These are phyloP conservation scores for Drosophila carrolli DNA, from an alignment of 1,140 invertebrate species.

Conservation along the genomic window DNA sequence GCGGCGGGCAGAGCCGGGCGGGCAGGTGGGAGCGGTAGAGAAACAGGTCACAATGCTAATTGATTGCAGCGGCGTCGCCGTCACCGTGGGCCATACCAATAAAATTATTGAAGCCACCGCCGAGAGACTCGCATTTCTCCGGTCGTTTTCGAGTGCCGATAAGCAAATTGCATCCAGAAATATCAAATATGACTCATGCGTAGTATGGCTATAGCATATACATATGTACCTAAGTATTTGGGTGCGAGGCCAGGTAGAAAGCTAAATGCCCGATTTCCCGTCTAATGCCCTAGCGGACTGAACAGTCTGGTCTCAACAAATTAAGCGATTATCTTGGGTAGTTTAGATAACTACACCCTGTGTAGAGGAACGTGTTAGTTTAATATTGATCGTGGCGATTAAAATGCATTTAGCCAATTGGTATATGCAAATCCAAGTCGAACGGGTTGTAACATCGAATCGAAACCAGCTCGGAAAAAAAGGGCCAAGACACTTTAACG, in stretches of 20 bases:
- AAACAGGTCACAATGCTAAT: slow-evolving; percentile 81
- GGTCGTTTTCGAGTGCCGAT: slow-evolving; percentile 61
- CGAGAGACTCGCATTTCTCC: slow-evolving; percentile 78
- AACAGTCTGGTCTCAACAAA: slow-evolving; percentile 44
- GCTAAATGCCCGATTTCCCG: background rate
- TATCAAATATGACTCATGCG: slow-evolving; percentile 34
- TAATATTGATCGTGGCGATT: slow-evolving; percentile 61
- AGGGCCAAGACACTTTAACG: slow-evolving; percentile 36
- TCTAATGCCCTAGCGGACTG: slow-evolving; percentile 46
- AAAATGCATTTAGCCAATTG: slow-evolving; percentile 69
- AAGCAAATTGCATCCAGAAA: slow-evolving; percentile 71
- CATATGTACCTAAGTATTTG: background rate
- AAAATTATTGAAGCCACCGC: slow-evolving; percentile 79
- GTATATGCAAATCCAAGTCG: slow-evolving; percentile 58
- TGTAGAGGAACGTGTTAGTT: slow-evolving; percentile 38
- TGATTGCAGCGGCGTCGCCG: slow-evolving; percentile 70
- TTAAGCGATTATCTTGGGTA: slow-evolving; percentile 78
- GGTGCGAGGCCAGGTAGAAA: slow-evolving; percentile 34
- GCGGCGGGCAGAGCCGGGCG: slow-evolving; percentile 2
- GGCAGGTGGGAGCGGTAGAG: slow-evolving; percentile 17
- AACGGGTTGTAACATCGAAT: slow-evolving; percentile 38
- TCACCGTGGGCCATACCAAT: slow-evolving; percentile 63
- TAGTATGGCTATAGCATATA: slow-evolving; percentile 21
- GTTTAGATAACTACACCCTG: slow-evolving; percentile 60
- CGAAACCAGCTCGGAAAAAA: too few species aligned